Evolutionary conservation across 2,888 invertebrate species (phyloP), one percentile per base, ranked within the genome.

Genomic region (Brachypterus glaber): DNA sequence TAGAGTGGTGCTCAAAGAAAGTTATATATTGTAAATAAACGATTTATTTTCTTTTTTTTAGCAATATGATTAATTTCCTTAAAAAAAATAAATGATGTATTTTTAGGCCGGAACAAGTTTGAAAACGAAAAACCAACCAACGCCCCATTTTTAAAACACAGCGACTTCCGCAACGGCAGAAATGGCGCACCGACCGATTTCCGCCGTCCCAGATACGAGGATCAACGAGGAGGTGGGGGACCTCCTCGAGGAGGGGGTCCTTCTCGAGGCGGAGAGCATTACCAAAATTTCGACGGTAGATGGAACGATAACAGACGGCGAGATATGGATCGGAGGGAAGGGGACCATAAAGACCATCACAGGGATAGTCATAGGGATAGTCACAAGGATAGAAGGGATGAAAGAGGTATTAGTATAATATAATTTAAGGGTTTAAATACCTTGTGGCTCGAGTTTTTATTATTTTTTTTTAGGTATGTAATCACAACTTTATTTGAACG

Each of bases 351-450:
- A 46, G 54, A 37, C 61, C 5, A 58, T 56, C 33, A 61, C 63
- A n/a, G 59, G 57, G n/a, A 41, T 56, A 4, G 59, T 59, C 4
- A 57, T 60, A 15, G 16, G 4, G 12, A 31, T 17, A 31, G 32
- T 7, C 13, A 31, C 32, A 31, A 17, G 9, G 64, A 67, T 41
- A 67, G 67, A 46, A 63, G 62, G 61, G 54, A 65, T 16, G 66
- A n/a, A n/a, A 66, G 40, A 59, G 67, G 0, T 66, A 59, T 0
- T 66, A 67, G 48, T n/a, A n/a, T n/a, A n/a, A n/a, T n/a, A n/a
- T n/a, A n/a, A n/a, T n/a, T n/a, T n/a, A n/a, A n/a, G n/a, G n/a
- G n/a, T n/a, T n/a, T n/a, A n/a, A n/a, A n/a, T n/a, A n/a, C n/a
- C n/a, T n/a, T n/a, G n/a, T n/a, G n/a, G n/a, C n/a, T n/a, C n/a